phyloP scores from a whole-genome alignment of 2,113 vertebrate species.

The Nyctibius bracteatus region DNA sequence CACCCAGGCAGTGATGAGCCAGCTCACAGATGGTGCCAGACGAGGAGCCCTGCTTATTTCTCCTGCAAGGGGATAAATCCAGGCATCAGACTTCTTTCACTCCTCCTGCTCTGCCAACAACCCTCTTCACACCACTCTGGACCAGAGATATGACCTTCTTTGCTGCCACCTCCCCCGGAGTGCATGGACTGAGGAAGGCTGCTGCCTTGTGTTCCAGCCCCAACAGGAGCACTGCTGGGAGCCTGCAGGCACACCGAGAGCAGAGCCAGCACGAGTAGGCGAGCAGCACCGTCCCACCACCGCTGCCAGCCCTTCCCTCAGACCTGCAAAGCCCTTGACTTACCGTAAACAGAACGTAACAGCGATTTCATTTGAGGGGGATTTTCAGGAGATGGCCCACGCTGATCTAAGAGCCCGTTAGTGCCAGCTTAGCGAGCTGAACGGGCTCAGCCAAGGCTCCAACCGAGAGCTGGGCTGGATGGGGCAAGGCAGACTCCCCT shows the following conservation, averaged over 20 bases:
- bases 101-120: not conserved
- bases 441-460: not conserved
- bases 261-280: rapidly evolving
- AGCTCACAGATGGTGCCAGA: not conserved
- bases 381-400: not conserved
- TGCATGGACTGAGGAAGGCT: not conserved
- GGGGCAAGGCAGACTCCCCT: not conserved
- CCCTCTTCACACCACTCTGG: not conserved
- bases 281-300: not conserved
- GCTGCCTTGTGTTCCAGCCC: not conserved
- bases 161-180: not conserved
- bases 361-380: not conserved
- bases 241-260: not conserved
- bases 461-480: rapidly evolving
- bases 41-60: not conserved
- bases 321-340: not conserved
- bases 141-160: not conserved
- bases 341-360: not conserved
- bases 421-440: not conserved
- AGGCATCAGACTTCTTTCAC: not conserved
- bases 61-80: not conserved
- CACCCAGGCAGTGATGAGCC: not conserved
- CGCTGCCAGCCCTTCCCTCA: not conserved
- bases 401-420: rapidly evolving
- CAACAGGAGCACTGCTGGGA: not conserved